Base-by-base conservation (phyloP, 2,888 invertebrate species). In the Cynaeus angustus region DNA sequence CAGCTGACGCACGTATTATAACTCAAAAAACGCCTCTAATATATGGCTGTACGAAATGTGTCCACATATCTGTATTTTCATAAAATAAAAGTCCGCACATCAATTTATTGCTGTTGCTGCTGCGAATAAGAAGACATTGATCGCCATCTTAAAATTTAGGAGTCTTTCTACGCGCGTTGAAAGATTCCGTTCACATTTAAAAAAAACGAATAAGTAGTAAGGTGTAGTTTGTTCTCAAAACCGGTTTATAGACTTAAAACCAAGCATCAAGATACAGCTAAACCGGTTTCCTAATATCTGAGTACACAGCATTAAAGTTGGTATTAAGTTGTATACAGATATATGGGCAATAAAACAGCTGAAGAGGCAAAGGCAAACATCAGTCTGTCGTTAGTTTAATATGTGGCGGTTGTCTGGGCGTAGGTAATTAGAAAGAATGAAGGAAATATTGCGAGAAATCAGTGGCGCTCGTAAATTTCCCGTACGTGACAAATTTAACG, bases 11-110 rank as follows among this genome's bases (percentile, higher is more conserved):
- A 71, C 71, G 68, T 77, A 79, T 78, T 78, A 78, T 79, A 79
- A 79, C 78, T 80, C 78, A 79, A 78, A 79, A 79, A 80, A 78
- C 77, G 75, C 79, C 75, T 77, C 78, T 77, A 77, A 79, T 79
- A 78, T 78, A 78, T 75, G 77, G 75, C 74, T 73, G 74, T 73
- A 75, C 75, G 75, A 78, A 79, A 79, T 80, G 77, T 77, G 78
- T 78, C 80, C 79, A 78, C 79, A 78, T 78, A 78, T 79, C 79
- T 79, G 78, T 79, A 79, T 81, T 81, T 79, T 81, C 78, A 79
- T 81, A 78, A 79, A 79, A 81, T 81, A 81, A 81, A 79, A 78
- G 77, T 78, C 79, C 75, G 74, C 77, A 76, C 75, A 75, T 77
- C 78, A 78, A 79, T 78, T 79, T 78, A 78, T 78, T 67, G 75